phyloP scores from a whole-genome alignment of 2,888 invertebrate species.

The Euproctis similis region DNA sequence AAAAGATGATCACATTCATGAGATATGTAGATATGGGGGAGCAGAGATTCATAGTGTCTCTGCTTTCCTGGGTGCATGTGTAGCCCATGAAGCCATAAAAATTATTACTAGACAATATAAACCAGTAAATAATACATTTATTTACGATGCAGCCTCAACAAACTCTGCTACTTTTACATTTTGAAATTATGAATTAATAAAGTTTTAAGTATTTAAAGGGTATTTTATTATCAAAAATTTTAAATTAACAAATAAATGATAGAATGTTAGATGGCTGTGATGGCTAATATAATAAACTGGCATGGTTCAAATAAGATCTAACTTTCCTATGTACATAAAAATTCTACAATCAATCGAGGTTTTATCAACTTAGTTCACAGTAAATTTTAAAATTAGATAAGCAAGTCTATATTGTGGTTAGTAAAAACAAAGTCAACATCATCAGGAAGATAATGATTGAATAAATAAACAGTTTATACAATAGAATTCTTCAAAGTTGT shows the following conservation, averaged over 20 bases:
- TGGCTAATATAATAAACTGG: constrained; percentile 2
- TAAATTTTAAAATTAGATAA: constrained; percentile 20
- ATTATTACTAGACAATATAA: constrained; percentile 96
- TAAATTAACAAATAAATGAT: no score
- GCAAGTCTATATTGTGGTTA: constrained; percentile 28
- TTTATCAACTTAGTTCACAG: constrained; percentile 21
- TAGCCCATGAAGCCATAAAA: constrained; percentile 97
- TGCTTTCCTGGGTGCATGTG: constrained; percentile 92
- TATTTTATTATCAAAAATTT: background rate
- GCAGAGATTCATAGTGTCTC: constrained; percentile 96
- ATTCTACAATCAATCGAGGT: constrained; percentile 29
- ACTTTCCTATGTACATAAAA: constrained; percentile 18
- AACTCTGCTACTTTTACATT: constrained; percentile 88
- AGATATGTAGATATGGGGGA: constrained; percentile 96
- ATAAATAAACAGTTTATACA: constrained; percentile 39
- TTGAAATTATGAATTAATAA: constrained; percentile 48
- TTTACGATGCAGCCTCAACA: constrained; percentile 95
- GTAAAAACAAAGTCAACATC: constrained; percentile 22
- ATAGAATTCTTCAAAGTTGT: constrained; percentile 65
- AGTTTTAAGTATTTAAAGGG: constrained; percentile 16
- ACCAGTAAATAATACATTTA: constrained; percentile 95
- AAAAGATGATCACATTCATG: constrained; percentile 95
- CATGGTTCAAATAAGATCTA: constrained; percentile 17
- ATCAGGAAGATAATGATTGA: constrained; percentile 14
- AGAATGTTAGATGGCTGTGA: no score